Percentiles rank a stretch among this genome's conserved stretches.
Evolutionary conservation across 2,797 vertebrate species (phyloP).

Genomic region (Platalea minor): DNA sequence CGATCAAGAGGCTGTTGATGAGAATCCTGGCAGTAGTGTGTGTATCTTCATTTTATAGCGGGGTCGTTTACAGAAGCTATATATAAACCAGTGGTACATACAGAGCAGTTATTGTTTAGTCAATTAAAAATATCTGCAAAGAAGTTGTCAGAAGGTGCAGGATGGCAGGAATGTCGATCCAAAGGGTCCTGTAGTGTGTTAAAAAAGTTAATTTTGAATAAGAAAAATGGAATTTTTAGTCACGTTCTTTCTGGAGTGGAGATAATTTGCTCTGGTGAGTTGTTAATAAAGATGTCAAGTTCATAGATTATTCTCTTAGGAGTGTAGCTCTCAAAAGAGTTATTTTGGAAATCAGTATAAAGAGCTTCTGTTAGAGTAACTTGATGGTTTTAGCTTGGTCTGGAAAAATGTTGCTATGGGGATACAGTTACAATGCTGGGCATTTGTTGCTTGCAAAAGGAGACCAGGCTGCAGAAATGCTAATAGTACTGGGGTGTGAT

Average conservation of each 20-base stretch:
- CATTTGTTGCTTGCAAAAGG: not conserved
- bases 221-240: not conserved
- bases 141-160: not conserved
- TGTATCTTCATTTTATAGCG: not conserved
- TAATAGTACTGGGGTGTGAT: not conserved
- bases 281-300: not conserved
- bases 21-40: not conserved
- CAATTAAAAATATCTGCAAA: not conserved
- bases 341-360: conserved; percentile 33
- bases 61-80: not conserved
- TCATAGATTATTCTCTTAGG: not conserved
- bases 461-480: not conserved
- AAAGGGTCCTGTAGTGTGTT: not conserved
- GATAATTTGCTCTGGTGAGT: not conserved
- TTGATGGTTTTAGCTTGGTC: not conserved
- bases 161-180: not conserved
- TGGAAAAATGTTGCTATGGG: conserved; percentile 23
- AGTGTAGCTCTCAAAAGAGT: not conserved
- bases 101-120: not conserved
- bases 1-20: not conserved
- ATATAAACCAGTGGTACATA: not conserved
- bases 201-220: not conserved
- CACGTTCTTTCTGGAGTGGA: not conserved
- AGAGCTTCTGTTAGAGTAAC: conserved; percentile 42
- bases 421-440: not conserved